These are phyloP conservation scores for Eulemur mongoz DNA, from an alignment of 2,797 vertebrate species.

Conservation along the genomic window DNA sequence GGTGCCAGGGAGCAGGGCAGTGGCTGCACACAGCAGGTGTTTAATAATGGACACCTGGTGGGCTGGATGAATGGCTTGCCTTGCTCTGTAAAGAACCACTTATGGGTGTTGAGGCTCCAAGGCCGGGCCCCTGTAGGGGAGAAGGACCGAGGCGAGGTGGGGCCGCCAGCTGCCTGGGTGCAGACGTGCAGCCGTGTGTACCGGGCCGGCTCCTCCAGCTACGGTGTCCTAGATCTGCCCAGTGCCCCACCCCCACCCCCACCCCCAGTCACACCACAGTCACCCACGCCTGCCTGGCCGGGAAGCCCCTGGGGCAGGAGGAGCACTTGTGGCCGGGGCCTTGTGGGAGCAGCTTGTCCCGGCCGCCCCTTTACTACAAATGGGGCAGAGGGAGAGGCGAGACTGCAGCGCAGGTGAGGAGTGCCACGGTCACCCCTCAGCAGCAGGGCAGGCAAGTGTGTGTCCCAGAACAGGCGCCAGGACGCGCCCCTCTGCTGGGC, in stretches of 20 bases:
- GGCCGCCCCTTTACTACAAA: background rate
- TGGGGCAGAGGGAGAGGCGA: background rate
- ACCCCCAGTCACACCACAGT: background rate
- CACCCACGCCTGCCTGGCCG: background rate
- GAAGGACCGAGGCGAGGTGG: accelerated
- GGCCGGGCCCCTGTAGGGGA: background rate
- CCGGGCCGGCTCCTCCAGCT: background rate
- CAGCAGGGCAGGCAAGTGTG: no score
- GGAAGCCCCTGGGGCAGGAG: background rate
- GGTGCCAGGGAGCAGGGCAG: background rate
- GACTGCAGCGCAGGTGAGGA: background rate
- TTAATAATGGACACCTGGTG: background rate
- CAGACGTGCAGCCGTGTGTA: accelerated
- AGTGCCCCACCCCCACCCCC: background rate
- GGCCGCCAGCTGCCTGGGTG: background rate
- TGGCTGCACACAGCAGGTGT: background rate
- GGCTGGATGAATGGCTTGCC: background rate
- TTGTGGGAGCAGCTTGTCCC: background rate
- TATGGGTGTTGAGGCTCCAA: background rate
- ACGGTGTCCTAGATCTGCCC: background rate
- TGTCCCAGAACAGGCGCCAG: background rate
- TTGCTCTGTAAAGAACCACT: background rate
- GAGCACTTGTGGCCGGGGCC: accelerated
- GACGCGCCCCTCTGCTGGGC: background rate
- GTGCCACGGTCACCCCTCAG: background rate